Conservation (phyloP, 2,113 vertebrate species). For the Siphamia tubifer region DNA sequence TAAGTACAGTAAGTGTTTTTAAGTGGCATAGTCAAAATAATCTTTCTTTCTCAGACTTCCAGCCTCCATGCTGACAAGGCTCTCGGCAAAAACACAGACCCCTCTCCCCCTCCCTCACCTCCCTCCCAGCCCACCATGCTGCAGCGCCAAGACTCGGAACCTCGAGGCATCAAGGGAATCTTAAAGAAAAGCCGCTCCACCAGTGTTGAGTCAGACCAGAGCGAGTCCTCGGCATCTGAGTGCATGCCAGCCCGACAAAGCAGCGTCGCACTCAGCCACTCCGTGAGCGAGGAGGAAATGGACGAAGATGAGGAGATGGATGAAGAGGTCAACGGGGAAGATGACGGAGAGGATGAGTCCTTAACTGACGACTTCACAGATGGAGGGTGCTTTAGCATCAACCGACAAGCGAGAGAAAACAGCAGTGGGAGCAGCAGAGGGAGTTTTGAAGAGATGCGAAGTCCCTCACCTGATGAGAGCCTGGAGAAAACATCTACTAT, state of each 20-base stretch:
- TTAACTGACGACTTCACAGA: slow-evolving; percentile 45
- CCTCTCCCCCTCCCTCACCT: slow-evolving; percentile 44
- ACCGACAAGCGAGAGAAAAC: slow-evolving; percentile 7
- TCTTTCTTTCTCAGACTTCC: background rate
- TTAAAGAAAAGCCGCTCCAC: slow-evolving; percentile 80
- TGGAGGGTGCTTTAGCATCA: slow-evolving; percentile 15
- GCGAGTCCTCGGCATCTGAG: slow-evolving; percentile 42
- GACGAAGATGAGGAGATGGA: slow-evolving; percentile 11
- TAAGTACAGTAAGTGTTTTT: too few relatives aligned
- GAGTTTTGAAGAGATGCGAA: slow-evolving; percentile 64
- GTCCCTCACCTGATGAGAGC: slow-evolving; percentile 55
- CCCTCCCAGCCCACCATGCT: slow-evolving; percentile 21
- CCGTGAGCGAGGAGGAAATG: slow-evolving; percentile 50
- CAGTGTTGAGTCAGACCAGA: slow-evolving; percentile 71
- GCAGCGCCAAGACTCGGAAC: slow-evolving; percentile 73
- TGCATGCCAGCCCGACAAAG: slow-evolving; percentile 22
- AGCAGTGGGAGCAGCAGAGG: slow-evolving; percentile 34
- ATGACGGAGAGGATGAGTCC: slow-evolving; percentile 49
- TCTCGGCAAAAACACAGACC: slow-evolving; percentile 18
- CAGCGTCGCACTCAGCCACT: slow-evolving; percentile 55
- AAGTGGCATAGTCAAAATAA: too few relatives aligned
- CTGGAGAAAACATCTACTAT: slow-evolving; percentile 59
- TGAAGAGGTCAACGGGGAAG: slow-evolving; percentile 21
- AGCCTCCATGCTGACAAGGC: too few relatives aligned
- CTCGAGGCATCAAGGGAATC: slow-evolving; percentile 76